Base-by-base conservation (phyloP, 1,140 invertebrate species). In the Drosophila arizonae region DNA sequence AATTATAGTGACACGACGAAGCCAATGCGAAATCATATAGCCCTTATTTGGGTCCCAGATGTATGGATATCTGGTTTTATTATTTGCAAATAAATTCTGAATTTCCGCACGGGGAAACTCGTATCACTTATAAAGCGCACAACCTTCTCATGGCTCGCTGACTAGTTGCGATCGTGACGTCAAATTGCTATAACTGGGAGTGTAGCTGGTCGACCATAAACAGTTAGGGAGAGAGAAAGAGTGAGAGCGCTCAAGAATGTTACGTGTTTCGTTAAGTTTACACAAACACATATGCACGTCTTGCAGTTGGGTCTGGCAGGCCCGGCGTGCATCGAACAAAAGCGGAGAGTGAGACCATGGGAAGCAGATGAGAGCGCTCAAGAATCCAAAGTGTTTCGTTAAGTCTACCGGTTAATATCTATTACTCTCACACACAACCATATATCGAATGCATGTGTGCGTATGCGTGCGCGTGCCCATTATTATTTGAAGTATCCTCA, bases 21-120 rank as follows among this genome's bases (percentile, higher is more conserved):
- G 43, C 24, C 66, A 50, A 30, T 28, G 61, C 52, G 33, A 56
- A 64, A 64, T 64, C 54, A 24, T 24, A 66, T 52, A 58, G 17
- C 24, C 43, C 33, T 46, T 66, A 66, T 72, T 66, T 46, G 64
- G 21, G 3, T 55, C 48, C 56, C 56, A 67, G n/a, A 30, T 15
- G 64, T 10, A 68, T 48, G 48, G 33, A 61, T 51, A 50, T 60
- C 55, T 43, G 28, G n/a, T 58, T 57, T 50, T 46, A 41, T 67
- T 33, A 51, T 54, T 55, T n/a, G 17, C 30, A 46, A 26, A 48
- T 1, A 63, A 50, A 4, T 15, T 9, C 8, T 9, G 30, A 2
- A 21, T 54, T 63, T 33, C 33, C 26, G 24, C 15, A n/a, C 26
- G 11, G 30, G 11, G 21, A 30, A 61, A 50, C 15, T 13, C 45